Evolutionary conservation across 1,140 invertebrate species (phyloP), one percentile per base, ranked within the genome.

Genomic region (Sycophaga agraensis): DNA sequence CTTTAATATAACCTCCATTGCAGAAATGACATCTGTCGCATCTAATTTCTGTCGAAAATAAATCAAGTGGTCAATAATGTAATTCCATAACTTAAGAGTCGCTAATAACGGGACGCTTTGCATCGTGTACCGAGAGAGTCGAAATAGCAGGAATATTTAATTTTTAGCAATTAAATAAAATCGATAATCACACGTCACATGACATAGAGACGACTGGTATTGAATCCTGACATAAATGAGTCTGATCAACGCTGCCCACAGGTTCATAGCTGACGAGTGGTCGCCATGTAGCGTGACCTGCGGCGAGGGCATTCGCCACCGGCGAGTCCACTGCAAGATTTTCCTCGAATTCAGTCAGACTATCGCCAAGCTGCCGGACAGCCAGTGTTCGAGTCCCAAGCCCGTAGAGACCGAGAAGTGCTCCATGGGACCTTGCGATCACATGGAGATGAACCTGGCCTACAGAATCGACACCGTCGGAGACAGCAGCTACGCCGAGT

Each of bases 261-360:
- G 90, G 69, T 92, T 88, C 74, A 85, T 91, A 45, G 82, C 85
- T 12, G 86, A 89, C 34, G 87, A 91, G 55, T 97, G 94, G 94
- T 88, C 91, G 9, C 84, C 90, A 4, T 98, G 96, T 80, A 93
- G 89, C 67, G 90, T 91, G 0, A 89, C 89, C 0, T 98, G 95
- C 74, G 94, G 94, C 0, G 91, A 94, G 73, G 96, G 94, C 0
- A 84, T 90, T 34, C 84, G 90, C 11, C 88, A 87, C 58, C 85
- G 93, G 6, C 85, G 88, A 67, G 93, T 95, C 1, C 86, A 90
- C 59, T 98, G 95, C 79, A 96, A 96, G 83, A 95, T 97, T 66
- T 96, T 93, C 77, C 81, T 98, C 42, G 93, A 96, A 76, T 94
- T 94, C 73, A 93, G 91, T 42, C 83, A 88, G 58, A 94, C 91